phyloP scores from a whole-genome alignment of 2,888 invertebrate species.

The Xylota sylvarum region DNA sequence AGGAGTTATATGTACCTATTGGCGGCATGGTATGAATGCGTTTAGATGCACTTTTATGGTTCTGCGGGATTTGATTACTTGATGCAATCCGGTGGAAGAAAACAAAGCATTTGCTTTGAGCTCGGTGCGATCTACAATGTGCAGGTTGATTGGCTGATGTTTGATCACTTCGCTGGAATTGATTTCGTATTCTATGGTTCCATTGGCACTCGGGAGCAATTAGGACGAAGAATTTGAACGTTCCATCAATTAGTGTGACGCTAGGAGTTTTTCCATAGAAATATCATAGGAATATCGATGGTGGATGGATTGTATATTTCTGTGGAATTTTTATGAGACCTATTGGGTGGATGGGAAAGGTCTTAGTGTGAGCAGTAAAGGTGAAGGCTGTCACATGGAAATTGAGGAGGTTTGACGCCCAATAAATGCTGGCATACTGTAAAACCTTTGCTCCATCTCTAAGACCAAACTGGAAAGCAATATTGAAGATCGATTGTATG shows the following conservation, averaged over 20 bases:
- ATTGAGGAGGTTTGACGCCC: too few relatives aligned
- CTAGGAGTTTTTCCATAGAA: conserved; percentile 4
- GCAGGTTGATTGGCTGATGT: conserved; percentile 67
- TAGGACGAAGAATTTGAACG: conserved; percentile 67
- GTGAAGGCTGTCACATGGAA: too few relatives aligned
- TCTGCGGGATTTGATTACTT: conserved; percentile 73
- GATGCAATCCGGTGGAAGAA: not conserved
- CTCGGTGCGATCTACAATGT: conserved; percentile 53
- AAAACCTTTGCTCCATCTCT: too few relatives aligned
- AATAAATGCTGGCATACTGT: too few relatives aligned
- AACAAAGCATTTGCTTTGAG: conserved; percentile 2
- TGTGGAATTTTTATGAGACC: too few relatives aligned
- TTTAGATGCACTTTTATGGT: conserved; percentile 74
- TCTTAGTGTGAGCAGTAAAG: too few relatives aligned
- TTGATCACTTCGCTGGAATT: conserved; percentile 65
- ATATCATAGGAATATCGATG: not conserved
- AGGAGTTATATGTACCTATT: conserved; percentile 36
- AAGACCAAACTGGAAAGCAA: too few relatives aligned
- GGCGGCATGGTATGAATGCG: conserved; percentile 71
- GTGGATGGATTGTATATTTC: not conserved
- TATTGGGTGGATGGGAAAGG: too few relatives aligned
- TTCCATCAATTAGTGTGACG: conserved; percentile 65
- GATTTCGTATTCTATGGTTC: conserved; percentile 73
- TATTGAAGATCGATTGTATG: too few relatives aligned
- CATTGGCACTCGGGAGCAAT: conserved; percentile 74